Percentiles rank a stretch among this genome's conserved stretches.
phyloP scores from a whole-genome alignment of 2,113 vertebrate genomes.

The Monarcha castaneiventris region DNA sequence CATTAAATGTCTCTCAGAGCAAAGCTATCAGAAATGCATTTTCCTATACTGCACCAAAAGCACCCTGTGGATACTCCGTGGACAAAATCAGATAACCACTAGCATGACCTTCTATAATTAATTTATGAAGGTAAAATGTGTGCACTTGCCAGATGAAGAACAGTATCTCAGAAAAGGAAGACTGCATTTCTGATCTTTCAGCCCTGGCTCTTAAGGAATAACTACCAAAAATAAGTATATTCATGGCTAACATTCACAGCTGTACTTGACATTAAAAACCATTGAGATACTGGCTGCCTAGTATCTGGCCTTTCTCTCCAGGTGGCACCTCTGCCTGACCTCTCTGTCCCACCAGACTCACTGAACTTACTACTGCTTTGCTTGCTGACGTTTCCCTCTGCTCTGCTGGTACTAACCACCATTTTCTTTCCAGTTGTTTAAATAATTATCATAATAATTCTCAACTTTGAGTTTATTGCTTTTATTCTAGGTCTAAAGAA shows the following conservation, averaged over 20 bases:
- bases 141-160: not conserved
- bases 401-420: not conserved
- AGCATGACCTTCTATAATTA: not conserved
- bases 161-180: not conserved
- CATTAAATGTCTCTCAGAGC: not conserved
- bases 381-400: not conserved
- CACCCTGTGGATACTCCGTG: not conserved
- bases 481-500: not conserved
- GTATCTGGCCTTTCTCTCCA: not conserved
- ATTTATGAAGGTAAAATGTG: not conserved
- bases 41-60: not conserved
- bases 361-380: not conserved
- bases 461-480: not conserved
- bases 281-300: not conserved
- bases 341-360: not conserved
- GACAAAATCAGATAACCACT: not conserved
- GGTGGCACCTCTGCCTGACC: not conserved
- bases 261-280: slow-evolving; percentile 6
- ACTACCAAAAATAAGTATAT: not conserved
- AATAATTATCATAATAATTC: not conserved
- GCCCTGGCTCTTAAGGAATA: not conserved
- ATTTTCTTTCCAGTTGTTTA: not conserved
- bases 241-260: not conserved
- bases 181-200: not conserved
- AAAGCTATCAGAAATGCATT: not conserved